Percentiles rank a stretch among this genome's conserved stretches.
Conservation (phyloP, 2,888 invertebrate species). For the Spilarctia lutea region DNA sequence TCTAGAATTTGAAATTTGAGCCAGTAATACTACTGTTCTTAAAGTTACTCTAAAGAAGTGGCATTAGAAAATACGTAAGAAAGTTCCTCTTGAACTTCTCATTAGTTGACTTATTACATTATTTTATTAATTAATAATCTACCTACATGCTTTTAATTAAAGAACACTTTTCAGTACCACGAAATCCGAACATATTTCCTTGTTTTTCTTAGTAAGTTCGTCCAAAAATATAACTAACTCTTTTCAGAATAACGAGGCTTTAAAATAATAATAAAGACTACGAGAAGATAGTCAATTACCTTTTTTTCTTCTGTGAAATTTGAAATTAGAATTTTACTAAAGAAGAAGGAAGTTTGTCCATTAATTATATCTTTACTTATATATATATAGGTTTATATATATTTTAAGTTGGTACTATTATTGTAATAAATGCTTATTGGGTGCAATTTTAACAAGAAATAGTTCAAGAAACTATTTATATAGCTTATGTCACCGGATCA, state of each 20-base stretch:
- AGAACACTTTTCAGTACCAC: neutral
- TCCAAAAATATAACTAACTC: neutral
- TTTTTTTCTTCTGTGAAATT: neutral
- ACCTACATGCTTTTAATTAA: neutral
- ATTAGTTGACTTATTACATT: neutral
- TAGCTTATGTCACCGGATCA: no score
- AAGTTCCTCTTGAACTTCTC: neutral
- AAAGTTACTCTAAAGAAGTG: neutral
- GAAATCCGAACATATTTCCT: neutral
- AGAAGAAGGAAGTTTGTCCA: neutral
- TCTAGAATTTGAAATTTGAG: neutral
- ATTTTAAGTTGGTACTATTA: neutral
- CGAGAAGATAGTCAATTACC: neutral
- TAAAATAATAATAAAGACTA: neutral
- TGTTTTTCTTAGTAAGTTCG: neutral
- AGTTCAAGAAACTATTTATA: no score
- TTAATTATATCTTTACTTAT: neutral
- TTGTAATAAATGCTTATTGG: neutral
- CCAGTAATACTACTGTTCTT: neutral
- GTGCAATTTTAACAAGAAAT: neutral
- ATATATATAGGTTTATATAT: neutral
- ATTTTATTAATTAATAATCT: neutral
- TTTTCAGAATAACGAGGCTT: neutral
- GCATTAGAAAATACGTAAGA: neutral
- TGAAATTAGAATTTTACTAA: neutral